Evolutionary conservation across 2,113 vertebrate genomes (phyloP).

Genomic region (Mystacornis crossleyi): DNA sequence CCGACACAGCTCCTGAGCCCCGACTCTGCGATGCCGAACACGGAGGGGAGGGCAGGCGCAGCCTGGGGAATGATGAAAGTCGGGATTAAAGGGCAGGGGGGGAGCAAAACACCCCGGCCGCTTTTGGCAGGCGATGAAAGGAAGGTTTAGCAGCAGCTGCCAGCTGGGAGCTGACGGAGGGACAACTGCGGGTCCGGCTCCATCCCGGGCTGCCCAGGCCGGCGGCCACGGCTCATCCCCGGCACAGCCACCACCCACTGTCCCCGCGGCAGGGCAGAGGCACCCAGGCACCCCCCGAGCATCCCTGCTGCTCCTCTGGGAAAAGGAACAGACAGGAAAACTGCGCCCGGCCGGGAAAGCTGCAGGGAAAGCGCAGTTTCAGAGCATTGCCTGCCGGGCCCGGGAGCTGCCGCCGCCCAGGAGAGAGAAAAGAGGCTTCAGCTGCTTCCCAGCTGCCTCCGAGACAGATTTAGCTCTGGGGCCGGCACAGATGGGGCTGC

Average conservation of each 20-base stretch:
- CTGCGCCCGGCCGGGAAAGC: not conserved
- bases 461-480: not conserved
- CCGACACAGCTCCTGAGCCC: accelerated
- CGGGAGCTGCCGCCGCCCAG: not conserved
- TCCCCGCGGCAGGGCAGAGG: not conserved
- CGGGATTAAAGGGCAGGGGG: conserved; percentile 31
- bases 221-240: not conserved
- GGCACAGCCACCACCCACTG: not conserved
- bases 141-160: conserved; percentile 61
- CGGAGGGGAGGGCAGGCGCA: not conserved
- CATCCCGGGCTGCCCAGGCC: not conserved
- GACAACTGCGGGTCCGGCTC: conserved; percentile 30
- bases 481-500: conserved; percentile 65
- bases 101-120: not conserved
- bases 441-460: not conserved
- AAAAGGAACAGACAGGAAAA: not conserved
- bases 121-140: conserved; percentile 72
- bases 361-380: not conserved
- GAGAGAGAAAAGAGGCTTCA: not conserved
- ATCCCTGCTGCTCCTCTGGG: not conserved
- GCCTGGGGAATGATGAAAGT: conserved; percentile 39
- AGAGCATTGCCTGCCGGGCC: accelerated
- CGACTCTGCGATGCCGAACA: accelerated
- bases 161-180: conserved; percentile 50
- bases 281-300: accelerated